Evolutionary conservation across 2,888 invertebrate species (phyloP).

Genomic region (Lumbricus terrestris): DNA sequence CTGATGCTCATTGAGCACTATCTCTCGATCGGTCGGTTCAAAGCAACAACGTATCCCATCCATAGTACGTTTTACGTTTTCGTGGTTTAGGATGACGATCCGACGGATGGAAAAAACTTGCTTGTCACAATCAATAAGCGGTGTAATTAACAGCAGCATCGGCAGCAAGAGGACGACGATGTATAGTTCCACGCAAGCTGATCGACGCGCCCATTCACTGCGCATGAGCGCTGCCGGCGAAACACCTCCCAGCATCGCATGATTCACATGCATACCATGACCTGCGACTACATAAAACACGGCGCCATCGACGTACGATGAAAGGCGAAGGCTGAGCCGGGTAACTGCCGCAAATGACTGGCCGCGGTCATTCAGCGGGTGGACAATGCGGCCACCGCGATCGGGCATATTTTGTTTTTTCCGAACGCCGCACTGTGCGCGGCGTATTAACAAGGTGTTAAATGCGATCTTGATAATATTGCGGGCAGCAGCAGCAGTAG

Average conservation of each 20-base stretch:
- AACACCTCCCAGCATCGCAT: not conserved
- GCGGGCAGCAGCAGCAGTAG: too few species aligned
- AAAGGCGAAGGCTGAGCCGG: not conserved
- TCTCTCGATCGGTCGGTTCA: not conserved
- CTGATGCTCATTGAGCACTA: not conserved
- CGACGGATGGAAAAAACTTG: not conserved
- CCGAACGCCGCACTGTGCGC: not conserved
- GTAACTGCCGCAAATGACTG: constrained; percentile 5
- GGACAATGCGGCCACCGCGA: not conserved
- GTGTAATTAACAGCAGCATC: not conserved
- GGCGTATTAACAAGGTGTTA: not conserved
- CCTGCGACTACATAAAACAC: constrained; percentile 12
- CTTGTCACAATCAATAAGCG: constrained; percentile 4
- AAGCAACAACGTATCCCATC: not conserved
- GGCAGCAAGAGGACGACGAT: not conserved
- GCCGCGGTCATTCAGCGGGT: not conserved
- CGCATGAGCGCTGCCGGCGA: not conserved
- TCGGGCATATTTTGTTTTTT: not conserved
- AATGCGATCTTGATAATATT: not conserved
- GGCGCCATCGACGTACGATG: not conserved
- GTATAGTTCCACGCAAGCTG: not conserved
- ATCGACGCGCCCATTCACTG: not conserved
- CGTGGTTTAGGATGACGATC: not conserved
- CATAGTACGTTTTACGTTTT: not conserved
- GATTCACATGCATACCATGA: constrained; percentile 12